Evolutionary conservation across 2,797 vertebrate species (phyloP), one percentile per base, ranked within the genome.

Genomic region (Scolopax rusticola): DNA sequence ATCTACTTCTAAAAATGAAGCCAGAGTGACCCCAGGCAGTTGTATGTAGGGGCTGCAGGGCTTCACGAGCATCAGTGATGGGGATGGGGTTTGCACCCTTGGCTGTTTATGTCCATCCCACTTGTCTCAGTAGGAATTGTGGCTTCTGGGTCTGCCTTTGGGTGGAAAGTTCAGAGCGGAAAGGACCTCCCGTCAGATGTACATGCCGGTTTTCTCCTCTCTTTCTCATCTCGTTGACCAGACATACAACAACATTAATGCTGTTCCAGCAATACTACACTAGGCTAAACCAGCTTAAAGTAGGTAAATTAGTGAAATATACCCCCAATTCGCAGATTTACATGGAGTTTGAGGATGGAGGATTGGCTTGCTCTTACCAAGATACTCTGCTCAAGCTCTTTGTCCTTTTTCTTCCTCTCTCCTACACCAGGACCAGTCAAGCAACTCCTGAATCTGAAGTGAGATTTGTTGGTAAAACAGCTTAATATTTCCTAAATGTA

Each of bases 121-220:
- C 41, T 61, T 38, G 3, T 57, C 24, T 61, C 0, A 0, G 16
- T 65, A 71, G 41, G 50, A 61, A 25, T 33, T 60, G 17, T 23
- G 8, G 51, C 60, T 73, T n/a, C 82, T 57, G 27, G 14, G 3
- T 12, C 56, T 51, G 27, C 51, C n/a, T 40, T 80, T 61, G 45
- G 12, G 50, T 63, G 23, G 28, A 67, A 59, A 33, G 12, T 53
- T 51, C 0, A 6, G 24, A 78, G 28, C 4, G 5, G 30, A 45
- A 6, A 12, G 10, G 4, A 61, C 51, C 50, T 88, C 25, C 63
- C 0, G 0, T 33, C 0, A 0, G 33, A 54, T 32, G 13, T 21
- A 50, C 0, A 0, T 36, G 16, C 33, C 11, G 8, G 9, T 84
- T 90, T 57, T 56, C 23, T 93, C 25, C 11, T 47, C 13, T 1